Base-by-base conservation (phyloP, 2,888 invertebrate species). In the Chymomyza amoena region DNA sequence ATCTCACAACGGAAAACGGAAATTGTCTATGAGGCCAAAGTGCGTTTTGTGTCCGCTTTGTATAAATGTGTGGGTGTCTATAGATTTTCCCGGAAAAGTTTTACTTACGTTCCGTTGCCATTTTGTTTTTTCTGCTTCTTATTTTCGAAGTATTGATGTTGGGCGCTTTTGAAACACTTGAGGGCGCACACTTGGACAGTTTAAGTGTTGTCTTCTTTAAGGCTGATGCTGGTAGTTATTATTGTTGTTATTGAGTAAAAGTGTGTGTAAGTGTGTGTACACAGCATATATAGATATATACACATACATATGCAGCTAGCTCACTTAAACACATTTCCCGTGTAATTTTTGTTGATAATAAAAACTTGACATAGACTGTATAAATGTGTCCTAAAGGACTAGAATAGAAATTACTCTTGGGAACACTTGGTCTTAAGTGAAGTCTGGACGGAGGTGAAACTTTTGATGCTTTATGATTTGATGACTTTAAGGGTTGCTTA, bases 1-100 rank as follows among this genome's bases (percentile, higher is more conserved):
- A 65, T 25, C 59, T 28, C 10, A 68, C 74, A 83, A 78, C 84
- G 83, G 87, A 84, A 45, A 85, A 73, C 86, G 84, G 86, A 84
- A 83, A 81, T 85, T 83, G 84, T 77, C 84, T 77, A 69, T 85
- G 67, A 77, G 57, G 66, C 68, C 66, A 70, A 77, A 77, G 87
- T 81, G 81, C 81, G 86, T 75, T 85, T 69, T 69, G 70, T 72
- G 70, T 68, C 69, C 51, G 45, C 59, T 62, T 60, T 64, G 25
- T 20, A 9, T 15, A 6, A 52, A 25, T 50, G 32, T 61, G 36
- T 56, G 52, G 28, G 50, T 66, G 32, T 64, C 39, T 45, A 15
- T 13, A 13, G 2, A 13, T 45, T 45, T 45, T 7, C 2, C 13
- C 6, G n/a, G 16, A 4, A 70, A 78, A 80, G 71, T 77, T 79